These are phyloP conservation scores for Oreochromis niloticus DNA, from an alignment of 2,113 vertebrate genomes.

Conservation along the genomic window DNA sequence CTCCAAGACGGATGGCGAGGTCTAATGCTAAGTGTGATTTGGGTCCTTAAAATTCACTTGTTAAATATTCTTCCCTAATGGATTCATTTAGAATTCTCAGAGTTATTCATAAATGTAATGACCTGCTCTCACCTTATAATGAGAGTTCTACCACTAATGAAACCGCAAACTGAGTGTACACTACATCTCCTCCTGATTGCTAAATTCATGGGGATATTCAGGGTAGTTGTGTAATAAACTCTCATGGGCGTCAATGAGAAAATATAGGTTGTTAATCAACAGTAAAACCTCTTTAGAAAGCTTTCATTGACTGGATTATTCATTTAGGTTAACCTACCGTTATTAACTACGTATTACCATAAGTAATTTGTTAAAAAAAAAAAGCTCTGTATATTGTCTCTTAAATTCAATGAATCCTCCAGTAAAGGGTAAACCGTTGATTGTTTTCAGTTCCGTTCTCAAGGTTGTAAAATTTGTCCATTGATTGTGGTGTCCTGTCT, in stretches of 20 bases:
- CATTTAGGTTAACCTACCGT: background rate
- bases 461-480: conserved; percentile 36
- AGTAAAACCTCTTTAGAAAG: background rate
- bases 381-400: background rate
- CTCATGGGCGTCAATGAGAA: background rate
- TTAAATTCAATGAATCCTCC: background rate
- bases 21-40: background rate
- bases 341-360: background rate
- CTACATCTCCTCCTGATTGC: background rate
- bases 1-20: background rate
- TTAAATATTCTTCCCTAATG: conserved; percentile 14
- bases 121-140: conserved; percentile 42
- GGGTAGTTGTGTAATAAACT: background rate
- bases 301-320: background rate
- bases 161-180: background rate
- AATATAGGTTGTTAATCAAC: background rate
- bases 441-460: background rate
- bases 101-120: conserved; percentile 11
- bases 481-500: conserved; percentile 67
- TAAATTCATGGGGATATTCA: background rate
- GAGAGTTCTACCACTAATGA: conserved; percentile 31
- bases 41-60: background rate
- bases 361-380: background rate
- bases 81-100: conserved; percentile 18
- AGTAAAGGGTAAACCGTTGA: background rate